These are phyloP conservation scores for Cydia amplana DNA, from an alignment of 1,140 invertebrate species.

Conservation along the genomic window DNA sequence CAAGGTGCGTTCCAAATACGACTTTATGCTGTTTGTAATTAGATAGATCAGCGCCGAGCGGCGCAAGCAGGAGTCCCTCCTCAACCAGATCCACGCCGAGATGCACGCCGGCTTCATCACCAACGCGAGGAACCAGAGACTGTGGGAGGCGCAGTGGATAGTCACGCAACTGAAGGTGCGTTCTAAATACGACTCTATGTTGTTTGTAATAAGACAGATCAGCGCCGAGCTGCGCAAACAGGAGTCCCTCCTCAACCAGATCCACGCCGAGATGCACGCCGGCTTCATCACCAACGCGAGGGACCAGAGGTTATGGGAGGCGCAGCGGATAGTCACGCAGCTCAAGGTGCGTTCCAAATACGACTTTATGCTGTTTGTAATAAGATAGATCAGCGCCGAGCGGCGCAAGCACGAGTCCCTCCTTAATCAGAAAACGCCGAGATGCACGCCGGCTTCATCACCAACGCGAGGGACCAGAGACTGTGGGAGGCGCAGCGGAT, in stretches of 20 bases:
- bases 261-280: constrained; percentile 94
- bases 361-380: neutral
- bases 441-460: constrained; percentile 91
- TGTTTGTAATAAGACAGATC: no score
- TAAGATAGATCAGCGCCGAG: constrained; percentile 82
- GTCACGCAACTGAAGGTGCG: constrained; percentile 96
- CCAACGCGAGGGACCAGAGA: constrained; percentile 92
- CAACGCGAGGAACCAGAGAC: constrained; percentile 92
- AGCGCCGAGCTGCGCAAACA: constrained; percentile 92
- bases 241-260: constrained; percentile 92
- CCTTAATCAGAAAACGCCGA: constrained; percentile 91
- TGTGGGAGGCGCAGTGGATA: constrained; percentile 97
- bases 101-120: constrained; percentile 94
- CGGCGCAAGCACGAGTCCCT: constrained; percentile 96
- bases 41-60: constrained; percentile 87
- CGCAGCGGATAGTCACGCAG: constrained; percentile 96
- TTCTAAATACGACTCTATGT: no score
- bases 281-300: constrained; percentile 88
- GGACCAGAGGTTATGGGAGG: constrained; percentile 97
- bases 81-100: constrained; percentile 92
- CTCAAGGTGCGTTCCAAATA: constrained; percentile 85
- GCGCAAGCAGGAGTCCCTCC: constrained; percentile 94
- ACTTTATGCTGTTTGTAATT: no score
- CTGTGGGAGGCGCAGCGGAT: constrained; percentile 97
- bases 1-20: no score